These are phyloP conservation scores for Ericerus pela DNA, from an alignment of 1,140 invertebrate genomes.

Conservation along the genomic window DNA sequence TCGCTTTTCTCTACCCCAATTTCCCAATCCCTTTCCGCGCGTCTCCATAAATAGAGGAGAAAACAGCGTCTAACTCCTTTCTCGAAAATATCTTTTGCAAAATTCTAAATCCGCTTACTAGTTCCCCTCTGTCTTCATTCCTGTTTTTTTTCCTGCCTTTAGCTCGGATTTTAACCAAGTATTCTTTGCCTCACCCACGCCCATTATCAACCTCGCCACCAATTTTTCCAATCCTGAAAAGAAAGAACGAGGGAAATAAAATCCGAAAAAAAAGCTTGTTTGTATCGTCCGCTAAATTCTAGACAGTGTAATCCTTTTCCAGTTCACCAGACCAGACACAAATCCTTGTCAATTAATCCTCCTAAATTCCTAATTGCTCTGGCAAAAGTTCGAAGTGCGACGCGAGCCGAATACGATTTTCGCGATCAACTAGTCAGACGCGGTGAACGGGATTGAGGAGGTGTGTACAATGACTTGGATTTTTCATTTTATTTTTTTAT, in stretches of 20 bases:
- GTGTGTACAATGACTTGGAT: too few species aligned
- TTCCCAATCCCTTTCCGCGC: too few species aligned
- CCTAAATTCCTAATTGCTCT: not conserved
- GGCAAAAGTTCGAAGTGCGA: not conserved
- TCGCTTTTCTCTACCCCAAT: too few species aligned
- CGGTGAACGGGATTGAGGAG: too few species aligned
- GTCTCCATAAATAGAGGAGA: too few species aligned
- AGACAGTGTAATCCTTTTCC: slow-evolving; percentile 10
- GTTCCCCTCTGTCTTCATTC: slow-evolving; percentile 4
- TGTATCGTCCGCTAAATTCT: slow-evolving; percentile 4
- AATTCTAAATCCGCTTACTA: slow-evolving; percentile 2
- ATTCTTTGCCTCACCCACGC: not conserved
- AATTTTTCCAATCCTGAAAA: too few species aligned
- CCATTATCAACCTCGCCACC: not conserved
- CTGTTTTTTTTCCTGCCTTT: not conserved
- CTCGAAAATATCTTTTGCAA: slow-evolving; percentile 6
- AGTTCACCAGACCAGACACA: slow-evolving; percentile 9
- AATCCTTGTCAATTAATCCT: slow-evolving; percentile 3
- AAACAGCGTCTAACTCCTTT: too few species aligned
- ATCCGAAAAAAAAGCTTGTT: too few species aligned
- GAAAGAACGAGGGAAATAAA: too few species aligned
- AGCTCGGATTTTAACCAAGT: not conserved
- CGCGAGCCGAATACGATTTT: too few species aligned
- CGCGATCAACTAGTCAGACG: too few species aligned
- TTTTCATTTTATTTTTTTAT: too few species aligned